phyloP scores from a whole-genome alignment of 2,797 vertebrate species.

The Sitta carolinensis region DNA sequence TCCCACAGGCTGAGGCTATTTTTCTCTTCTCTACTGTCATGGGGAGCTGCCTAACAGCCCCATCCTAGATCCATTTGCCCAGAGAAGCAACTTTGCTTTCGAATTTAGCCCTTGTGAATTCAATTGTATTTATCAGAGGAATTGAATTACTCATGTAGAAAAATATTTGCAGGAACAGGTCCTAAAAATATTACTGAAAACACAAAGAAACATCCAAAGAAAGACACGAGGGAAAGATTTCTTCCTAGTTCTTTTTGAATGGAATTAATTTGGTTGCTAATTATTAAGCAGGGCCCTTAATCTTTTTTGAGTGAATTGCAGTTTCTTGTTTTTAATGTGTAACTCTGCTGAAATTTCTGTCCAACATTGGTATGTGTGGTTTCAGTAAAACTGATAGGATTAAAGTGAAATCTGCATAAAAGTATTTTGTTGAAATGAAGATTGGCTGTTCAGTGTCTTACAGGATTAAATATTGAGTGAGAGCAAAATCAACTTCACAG shows the following conservation, averaged over 20 bases:
- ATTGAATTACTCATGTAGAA: conserved; percentile 17
- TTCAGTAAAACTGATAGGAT: background rate
- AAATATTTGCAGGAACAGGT: conserved; percentile 14
- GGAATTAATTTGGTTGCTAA: background rate
- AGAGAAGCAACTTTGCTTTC: conserved; percentile 31
- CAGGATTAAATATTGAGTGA: background rate
- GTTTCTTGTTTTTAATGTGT: background rate
- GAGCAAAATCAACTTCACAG: background rate
- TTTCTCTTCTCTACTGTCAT: conserved; percentile 50
- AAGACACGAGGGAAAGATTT: background rate
- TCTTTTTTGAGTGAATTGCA: background rate
- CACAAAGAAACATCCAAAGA: background rate
- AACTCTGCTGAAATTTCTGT: conserved; percentile 1
- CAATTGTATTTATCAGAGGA: conserved; percentile 30
- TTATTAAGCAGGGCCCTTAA: background rate
- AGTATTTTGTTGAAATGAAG: background rate
- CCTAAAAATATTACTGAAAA: background rate
- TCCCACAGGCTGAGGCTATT: conserved; percentile 38
- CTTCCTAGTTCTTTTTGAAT: background rate
- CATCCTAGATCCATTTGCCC: background rate
- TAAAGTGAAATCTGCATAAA: background rate
- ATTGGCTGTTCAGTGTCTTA: background rate
- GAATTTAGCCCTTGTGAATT: conserved; percentile 21
- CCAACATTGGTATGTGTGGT: background rate
- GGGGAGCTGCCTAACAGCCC: conserved; percentile 32